Evolutionary conservation across 2,888 invertebrate genomes (phyloP).

Genomic region (Lathronympha strigana): DNA sequence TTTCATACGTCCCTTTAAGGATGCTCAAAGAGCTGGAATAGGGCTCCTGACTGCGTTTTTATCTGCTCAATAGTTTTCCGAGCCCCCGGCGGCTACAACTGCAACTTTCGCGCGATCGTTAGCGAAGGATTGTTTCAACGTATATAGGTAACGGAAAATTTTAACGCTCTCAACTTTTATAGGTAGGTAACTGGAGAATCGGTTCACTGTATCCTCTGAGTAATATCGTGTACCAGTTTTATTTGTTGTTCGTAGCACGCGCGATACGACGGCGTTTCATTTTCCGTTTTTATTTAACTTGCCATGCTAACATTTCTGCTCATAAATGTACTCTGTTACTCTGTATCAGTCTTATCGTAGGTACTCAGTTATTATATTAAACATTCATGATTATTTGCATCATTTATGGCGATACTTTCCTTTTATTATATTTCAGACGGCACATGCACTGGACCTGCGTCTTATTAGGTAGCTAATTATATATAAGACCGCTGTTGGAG

Average conservation of each 20-base stretch:
- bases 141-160: constrained; percentile 25
- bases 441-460: too few relatives aligned
- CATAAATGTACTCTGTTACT: not conserved
- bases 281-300: constrained; percentile 21
- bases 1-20: constrained; percentile 16
- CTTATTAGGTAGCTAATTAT: too few relatives aligned
- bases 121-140: constrained; percentile 34
- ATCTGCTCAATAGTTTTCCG: constrained; percentile 54
- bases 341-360: too few relatives aligned
- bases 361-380: not conserved
- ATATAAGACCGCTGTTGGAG: too few relatives aligned
- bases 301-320: constrained; percentile 5
- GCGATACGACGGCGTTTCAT: constrained; percentile 1
- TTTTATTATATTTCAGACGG: too few relatives aligned
- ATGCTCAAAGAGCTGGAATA: constrained; percentile 21
- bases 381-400: not conserved
- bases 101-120: constrained; percentile 42
- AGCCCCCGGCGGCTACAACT: constrained; percentile 46
- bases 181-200: constrained; percentile 35
- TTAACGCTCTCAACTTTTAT: constrained; percentile 12
- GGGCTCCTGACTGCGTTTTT: constrained; percentile 46
- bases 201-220: not conserved
- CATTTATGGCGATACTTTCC: not conserved
- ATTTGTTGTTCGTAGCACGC: constrained; percentile 9
- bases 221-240: constrained; percentile 8